phyloP scores from a whole-genome alignment of 2,888 invertebrate species.

The Pharmacophagus antenor region DNA sequence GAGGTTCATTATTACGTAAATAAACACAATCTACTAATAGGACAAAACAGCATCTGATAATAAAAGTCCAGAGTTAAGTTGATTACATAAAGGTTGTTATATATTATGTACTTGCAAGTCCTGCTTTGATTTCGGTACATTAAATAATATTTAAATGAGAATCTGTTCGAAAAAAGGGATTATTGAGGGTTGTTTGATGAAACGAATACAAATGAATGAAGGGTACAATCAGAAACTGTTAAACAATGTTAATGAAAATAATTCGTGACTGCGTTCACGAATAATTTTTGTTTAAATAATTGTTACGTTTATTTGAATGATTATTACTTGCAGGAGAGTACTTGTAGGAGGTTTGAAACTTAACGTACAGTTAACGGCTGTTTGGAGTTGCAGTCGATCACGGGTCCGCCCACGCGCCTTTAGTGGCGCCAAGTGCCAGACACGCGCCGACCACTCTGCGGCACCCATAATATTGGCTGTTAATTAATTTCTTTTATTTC shows the following conservation, averaged over 20 bases:
- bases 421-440: slow-evolving; percentile 41
- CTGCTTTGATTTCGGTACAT: not conserved
- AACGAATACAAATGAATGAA: slow-evolving; percentile 7
- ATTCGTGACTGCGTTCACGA: no score
- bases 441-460: slow-evolving; percentile 35
- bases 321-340: no score
- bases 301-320: slow-evolving; percentile 25
- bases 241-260: slow-evolving; percentile 13
- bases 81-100: not conserved
- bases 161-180: slow-evolving; percentile 4
- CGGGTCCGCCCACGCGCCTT: slow-evolving; percentile 61
- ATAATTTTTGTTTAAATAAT: no score
- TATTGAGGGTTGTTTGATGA: slow-evolving; percentile 3
- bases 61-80: not conserved
- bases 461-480: slow-evolving; percentile 26
- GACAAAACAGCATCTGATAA: no score
- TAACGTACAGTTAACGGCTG: slow-evolving; percentile 58
- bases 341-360: slow-evolving; percentile 47
- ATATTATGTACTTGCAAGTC: not conserved
- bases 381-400: slow-evolving; percentile 47
- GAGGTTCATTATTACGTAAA: slow-evolving; percentile 11
- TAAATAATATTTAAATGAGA: not conserved
- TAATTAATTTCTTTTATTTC: slow-evolving; percentile 33
- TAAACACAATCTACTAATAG: slow-evolving; percentile 5
- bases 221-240: slow-evolving; percentile 12